Percentiles rank a stretch among this genome's conserved stretches.
Evolutionary conservation across 2,888 invertebrate genomes (phyloP).

Genomic region (Dascillus cervinus): DNA sequence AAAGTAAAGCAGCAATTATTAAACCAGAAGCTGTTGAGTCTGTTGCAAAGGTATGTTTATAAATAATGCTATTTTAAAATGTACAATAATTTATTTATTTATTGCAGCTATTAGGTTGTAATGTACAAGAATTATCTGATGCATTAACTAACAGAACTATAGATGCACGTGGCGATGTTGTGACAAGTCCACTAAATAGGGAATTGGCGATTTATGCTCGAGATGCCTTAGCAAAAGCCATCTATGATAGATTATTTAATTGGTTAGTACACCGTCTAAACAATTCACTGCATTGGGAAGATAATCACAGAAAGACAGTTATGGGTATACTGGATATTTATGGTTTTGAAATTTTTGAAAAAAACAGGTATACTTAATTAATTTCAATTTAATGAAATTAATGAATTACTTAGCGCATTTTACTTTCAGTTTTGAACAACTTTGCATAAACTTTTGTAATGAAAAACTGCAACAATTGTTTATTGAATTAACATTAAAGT

Average conservation of each 20-base stretch:
- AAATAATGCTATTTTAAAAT: not conserved
- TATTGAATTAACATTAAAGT: conserved; percentile 82
- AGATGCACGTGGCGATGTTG: conserved; percentile 75
- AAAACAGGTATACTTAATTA: conserved; percentile 59
- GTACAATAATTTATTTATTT: conserved; percentile 1
- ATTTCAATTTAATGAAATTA: not conserved
- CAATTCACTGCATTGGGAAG: conserved; percentile 56
- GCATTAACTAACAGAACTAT: conserved; percentile 81
- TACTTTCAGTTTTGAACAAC: conserved; percentile 69
- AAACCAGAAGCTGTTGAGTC: conserved; percentile 57
- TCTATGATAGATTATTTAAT: conserved; percentile 84
- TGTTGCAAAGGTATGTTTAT: conserved; percentile 53
- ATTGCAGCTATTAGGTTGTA: conserved; percentile 66
- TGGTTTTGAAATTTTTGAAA: conserved; percentile 88
- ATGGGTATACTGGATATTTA: conserved; percentile 92
- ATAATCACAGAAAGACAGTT: conserved; percentile 54
- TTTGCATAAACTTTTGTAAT: conserved; percentile 94
- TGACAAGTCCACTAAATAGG: conserved; percentile 69
- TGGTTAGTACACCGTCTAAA: conserved; percentile 84
- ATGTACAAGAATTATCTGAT: conserved; percentile 54
- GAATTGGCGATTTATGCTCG: conserved; percentile 80
- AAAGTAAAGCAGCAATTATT: conserved; percentile 61
- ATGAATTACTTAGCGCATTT: conserved; percentile 1
- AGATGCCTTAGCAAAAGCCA: conserved; percentile 84
- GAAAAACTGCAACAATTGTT: conserved; percentile 92